Base-by-base conservation (phyloP, 1,140 invertebrate genomes). In the Camponotus vicinus region DNA sequence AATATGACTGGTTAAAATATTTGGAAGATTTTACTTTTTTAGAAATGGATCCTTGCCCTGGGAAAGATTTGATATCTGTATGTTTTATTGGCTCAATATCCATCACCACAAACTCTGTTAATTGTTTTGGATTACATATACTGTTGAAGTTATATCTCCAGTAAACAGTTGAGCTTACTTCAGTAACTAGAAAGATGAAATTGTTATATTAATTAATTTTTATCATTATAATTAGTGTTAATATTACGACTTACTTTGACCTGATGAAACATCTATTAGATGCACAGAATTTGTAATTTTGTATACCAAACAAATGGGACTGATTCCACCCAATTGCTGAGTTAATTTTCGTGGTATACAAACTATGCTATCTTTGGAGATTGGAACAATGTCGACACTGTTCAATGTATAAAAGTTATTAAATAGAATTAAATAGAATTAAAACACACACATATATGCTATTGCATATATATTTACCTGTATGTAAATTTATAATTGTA, bases 401-500 rank as follows among this genome's bases (percentile, higher is more conserved):
- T 94, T 97, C 37, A 3, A 49, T 63, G 9, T 9, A 42, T 66
- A 45, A 37, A 85, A 67, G 1, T n/a, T 8, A 57, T 79, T 40
- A 40, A 27, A 27, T 27, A 27, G 27, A 27, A 27, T 27, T 32
- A 40, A 66, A 57, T 49, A 15, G 70, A 49, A 13, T 82, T 11
- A 7, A 77, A 73, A 73, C 69, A 9, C 3, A 42, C n/a, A 1
- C 15, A 8, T 8, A 9, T 52, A 11, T 37, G 6, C 1, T 21
- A 27, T 27, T 27, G 27, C 27, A 21, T 13, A 37, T 84, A n/a
- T 40, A 52, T 64, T 71, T 94, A 96, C 95, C 95, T 95, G 95
- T 96, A 98, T 55, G 98, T 97, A 92, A 98, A 98, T 95, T 99
- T 99, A 94, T 99, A 99, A 94, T 99, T 99, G 94, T 98, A 99